Percentiles rank a stretch among this genome's conserved stretches.
Conservation (phyloP, 1,140 invertebrate species). For the Pogonomyrmex barbatus region DNA sequence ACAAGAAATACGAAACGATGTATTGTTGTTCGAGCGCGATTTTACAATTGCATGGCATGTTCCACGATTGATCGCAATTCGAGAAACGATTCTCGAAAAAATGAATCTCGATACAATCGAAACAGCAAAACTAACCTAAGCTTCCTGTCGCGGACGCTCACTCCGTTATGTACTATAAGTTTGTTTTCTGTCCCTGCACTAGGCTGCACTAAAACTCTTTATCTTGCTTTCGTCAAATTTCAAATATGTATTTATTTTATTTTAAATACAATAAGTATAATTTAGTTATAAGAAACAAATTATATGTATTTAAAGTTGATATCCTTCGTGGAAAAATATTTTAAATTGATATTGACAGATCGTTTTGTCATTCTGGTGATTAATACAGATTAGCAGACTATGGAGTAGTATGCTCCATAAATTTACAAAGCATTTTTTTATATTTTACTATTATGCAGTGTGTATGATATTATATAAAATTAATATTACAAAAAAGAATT, state of each 20-base stretch:
- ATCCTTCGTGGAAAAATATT: neutral
- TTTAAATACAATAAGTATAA: no score
- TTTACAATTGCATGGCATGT: neutral
- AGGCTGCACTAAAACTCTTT: no score
- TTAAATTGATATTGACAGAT: neutral
- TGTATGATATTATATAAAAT: no score
- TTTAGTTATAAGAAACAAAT: no score
- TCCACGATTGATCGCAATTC: neutral
- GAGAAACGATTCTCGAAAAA: neutral
- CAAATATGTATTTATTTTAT: no score
- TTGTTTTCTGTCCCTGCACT: no score
- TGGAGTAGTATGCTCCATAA: neutral
- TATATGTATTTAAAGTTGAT: neutral
- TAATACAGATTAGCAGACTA: neutral
- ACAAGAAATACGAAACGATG: neutral
- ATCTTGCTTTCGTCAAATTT: no score
- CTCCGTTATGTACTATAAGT: no score
- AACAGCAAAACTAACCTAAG: neutral
- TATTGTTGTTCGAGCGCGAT: neutral
- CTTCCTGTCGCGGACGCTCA: no score
- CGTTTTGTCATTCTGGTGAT: neutral
- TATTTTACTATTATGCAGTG: neutral
- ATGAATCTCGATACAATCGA: neutral
- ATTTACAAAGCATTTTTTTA: neutral
- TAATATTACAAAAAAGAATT: neutral